Base-by-base conservation (phyloP, 2,797 vertebrate species). In the Danio jaintianensis region DNA sequence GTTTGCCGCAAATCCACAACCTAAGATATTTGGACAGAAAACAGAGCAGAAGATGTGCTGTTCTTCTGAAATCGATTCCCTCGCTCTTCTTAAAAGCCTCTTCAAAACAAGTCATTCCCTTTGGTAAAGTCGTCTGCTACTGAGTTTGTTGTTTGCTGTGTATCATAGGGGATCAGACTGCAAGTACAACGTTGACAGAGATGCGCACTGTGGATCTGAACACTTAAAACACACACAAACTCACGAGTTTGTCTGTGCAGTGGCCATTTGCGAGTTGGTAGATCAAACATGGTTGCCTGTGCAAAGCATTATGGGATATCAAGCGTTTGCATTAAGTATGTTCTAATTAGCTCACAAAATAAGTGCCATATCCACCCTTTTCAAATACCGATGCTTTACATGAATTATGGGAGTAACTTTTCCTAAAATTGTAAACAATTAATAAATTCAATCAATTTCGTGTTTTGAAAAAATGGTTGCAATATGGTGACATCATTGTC, bases 51-150 rank as follows among this genome's bases (percentile, higher is more conserved):
- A 29, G 75, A 53, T 36, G 48, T 66, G 53, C 62, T 64, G 36
- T 48, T 78, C 36, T 43, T 78, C 63, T 77, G 53, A 67, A 77
- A 78, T 82, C 15, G 63, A 85, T 80, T 83, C 55, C 48, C 55
- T 69, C 68, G 42, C n/a, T 78, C 55, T 76, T 74, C 62, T 80
- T 83, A 66, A 85, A 85, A 83, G 79, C 40, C 58, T 53, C 58
- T 72, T 78, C 72, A 74, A 85, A 75, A 64, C 64, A 64, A 78
- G 70, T 68, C 75, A 61, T 76, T 59, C 52, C 18, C 64, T 71
- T 79, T 58, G 75, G 79, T 79, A 72, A 81, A 83, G 79, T 81
- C 59, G 11, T 20, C 16, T 13, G 63, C 74, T 74, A 69, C 62
- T 38, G 48, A 74, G 62, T 67, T 61, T 4, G 38, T 75, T 79